Evolutionary conservation across 1,140 invertebrate species (phyloP).

Genomic region (Pseudomyrmex dendroicus): DNA sequence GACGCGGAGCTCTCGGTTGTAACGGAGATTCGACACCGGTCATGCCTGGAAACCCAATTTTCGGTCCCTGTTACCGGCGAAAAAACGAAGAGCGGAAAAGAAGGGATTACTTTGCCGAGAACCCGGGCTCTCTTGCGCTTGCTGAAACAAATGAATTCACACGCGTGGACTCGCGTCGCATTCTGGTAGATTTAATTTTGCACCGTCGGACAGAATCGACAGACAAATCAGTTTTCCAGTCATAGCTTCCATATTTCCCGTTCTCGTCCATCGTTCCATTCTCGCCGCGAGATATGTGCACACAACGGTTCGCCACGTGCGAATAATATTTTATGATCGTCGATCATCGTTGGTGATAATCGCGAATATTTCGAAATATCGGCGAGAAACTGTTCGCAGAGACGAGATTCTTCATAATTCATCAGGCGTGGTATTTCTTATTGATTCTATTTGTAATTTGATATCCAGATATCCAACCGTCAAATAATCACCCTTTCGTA

Average conservation of each 20-base stretch:
- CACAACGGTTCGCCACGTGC: not conserved
- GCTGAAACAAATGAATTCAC: conserved; percentile 43
- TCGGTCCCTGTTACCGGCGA: conserved; percentile 17
- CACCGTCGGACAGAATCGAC: conserved; percentile 5
- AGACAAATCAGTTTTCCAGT: conserved; percentile 40
- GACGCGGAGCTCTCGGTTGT: conserved; percentile 16
- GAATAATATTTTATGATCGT: conserved; percentile 37
- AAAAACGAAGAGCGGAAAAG: not conserved
- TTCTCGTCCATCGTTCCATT: conserved; percentile 19
- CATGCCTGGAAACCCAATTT: conserved; percentile 55
- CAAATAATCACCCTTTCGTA: no score
- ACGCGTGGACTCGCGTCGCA: conserved; percentile 38
- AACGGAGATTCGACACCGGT: conserved; percentile 53
- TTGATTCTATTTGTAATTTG: no score
- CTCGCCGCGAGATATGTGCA: not conserved
- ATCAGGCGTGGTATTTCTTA: no score
- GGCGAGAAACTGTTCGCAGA: conserved; percentile 7
- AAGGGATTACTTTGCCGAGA: not conserved
- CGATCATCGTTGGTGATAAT: conserved; percentile 31
- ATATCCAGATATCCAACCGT: not conserved
- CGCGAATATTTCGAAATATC: conserved; percentile 28
- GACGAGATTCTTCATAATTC: no score
- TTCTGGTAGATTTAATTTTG: conserved; percentile 58
- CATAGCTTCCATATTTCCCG: conserved; percentile 37
- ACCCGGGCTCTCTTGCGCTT: not conserved